Conservation (phyloP, 2,113 vertebrate genomes). For the Pica pica region DNA sequence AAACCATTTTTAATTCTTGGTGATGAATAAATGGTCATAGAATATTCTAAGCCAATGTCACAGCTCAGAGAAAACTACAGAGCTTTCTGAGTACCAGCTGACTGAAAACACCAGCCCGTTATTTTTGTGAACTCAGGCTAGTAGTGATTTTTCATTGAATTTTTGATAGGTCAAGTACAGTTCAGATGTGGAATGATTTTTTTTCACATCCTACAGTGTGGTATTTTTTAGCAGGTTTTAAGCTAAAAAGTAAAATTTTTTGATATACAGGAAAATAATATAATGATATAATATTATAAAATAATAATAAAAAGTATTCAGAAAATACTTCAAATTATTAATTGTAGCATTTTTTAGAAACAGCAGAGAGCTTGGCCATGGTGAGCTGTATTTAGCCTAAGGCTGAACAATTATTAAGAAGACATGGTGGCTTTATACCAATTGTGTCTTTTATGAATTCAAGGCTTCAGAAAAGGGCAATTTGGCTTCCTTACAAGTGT, state of each 20-base stretch:
- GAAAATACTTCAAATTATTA: not conserved
- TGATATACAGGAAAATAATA: not conserved
- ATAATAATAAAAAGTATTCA: not conserved
- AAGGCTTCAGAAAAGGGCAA: not conserved
- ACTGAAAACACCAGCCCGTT: not conserved
- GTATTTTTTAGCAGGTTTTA: not conserved
- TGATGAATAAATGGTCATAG: not conserved
- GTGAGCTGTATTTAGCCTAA: not conserved
- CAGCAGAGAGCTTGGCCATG: not conserved
- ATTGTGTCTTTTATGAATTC: not conserved
- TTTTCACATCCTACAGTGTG: not conserved
- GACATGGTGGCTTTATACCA: not conserved
- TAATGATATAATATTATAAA: no score
- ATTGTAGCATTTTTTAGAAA: not conserved
- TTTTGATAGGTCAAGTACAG: not conserved
- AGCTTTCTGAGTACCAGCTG: not conserved
- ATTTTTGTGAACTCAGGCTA: not conserved
- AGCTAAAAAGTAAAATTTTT: not conserved
- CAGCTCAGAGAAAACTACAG: not conserved
- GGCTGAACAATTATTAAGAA: not conserved
- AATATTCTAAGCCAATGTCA: not conserved
- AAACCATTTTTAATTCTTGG: not conserved
- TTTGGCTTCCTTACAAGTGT: not conserved
- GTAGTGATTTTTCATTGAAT: not conserved
- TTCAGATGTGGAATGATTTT: not conserved